A percentile compares a stretch with the other conserved stretches of the same genome.
phyloP scores from a whole-genome alignment of 2,888 invertebrate species.

The Calliscelio sp. region DNA sequence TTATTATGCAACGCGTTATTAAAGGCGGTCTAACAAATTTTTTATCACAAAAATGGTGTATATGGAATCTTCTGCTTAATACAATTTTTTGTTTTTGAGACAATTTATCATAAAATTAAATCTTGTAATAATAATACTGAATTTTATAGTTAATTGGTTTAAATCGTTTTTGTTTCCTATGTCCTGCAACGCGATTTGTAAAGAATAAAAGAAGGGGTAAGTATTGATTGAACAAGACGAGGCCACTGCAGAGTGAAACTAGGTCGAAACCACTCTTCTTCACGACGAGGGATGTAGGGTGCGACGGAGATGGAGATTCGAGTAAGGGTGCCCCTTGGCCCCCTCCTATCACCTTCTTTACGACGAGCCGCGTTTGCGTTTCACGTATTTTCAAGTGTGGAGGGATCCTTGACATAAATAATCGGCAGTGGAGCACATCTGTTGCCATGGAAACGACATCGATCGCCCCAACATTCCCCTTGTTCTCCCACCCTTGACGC shows the following conservation, averaged over 20 bases:
- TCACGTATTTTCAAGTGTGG: conserved; percentile 74
- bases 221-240: conserved; percentile 83
- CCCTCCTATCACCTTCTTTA: conserved; percentile 62
- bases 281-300: conserved; percentile 70
- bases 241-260: conserved; percentile 83
- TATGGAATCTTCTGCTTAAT: too few relatives aligned
- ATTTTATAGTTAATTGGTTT: too few relatives aligned
- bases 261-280: conserved; percentile 83
- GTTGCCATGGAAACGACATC: conserved; percentile 77
- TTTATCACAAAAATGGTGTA: conserved; percentile 10
- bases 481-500: conserved; percentile 51
- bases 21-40: conserved; percentile 24
- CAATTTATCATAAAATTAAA: too few relatives aligned
- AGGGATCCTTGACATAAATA: conserved; percentile 85
- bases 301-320: conserved; percentile 68
- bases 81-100: too few relatives aligned
- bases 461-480: conserved; percentile 72
- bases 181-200: conserved; percentile 24
- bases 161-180: background rate
- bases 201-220: conserved; percentile 71
- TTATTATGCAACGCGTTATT: conserved; percentile 47
- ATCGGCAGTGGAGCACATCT: conserved; percentile 83
- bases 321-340: conserved; percentile 62
- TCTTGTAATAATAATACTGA: too few relatives aligned
- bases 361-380: conserved; percentile 74